These are phyloP conservation scores for Clarias pachynema DNA, from an alignment of 2,797 vertebrate genomes.

Conservation along the genomic window DNA sequence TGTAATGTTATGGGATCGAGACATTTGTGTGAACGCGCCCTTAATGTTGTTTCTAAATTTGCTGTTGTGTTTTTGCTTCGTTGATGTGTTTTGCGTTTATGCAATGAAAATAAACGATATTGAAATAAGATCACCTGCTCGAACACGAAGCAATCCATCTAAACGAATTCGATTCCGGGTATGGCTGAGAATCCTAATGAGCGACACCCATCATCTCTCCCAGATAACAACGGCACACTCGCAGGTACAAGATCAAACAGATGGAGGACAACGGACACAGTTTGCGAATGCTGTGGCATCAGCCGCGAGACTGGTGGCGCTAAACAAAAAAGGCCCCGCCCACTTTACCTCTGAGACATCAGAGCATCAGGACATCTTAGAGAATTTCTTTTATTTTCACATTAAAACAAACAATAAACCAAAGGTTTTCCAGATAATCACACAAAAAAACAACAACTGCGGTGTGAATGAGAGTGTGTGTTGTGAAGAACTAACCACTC, in stretches of 20 bases:
- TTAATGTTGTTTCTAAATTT: neutral
- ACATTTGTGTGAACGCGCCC: too few relatives aligned
- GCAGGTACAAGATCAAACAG: neutral
- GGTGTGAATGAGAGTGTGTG: constrained; percentile 50
- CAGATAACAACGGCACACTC: neutral
- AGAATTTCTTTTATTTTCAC: constrained; percentile 23
- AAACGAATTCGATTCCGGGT: neutral
- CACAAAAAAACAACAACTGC: constrained; percentile 26
- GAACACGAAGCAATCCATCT: neutral
- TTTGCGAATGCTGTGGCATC: neutral
- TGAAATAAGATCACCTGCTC: neutral
- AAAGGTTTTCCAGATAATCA: constrained; percentile 63
- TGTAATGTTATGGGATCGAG: too few relatives aligned
- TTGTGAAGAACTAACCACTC: constrained; percentile 56
- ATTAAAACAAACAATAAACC: constrained; percentile 49
- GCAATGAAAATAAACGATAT: neutral
- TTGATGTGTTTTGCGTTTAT: neutral
- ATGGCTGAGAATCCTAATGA: neutral
- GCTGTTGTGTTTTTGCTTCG: neutral
- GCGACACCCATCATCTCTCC: neutral
- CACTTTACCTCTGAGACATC: neutral
- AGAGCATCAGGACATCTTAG: too few relatives aligned
- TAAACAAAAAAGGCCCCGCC: too few relatives aligned
- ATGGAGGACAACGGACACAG: neutral
- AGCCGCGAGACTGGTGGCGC: neutral